These are phyloP conservation scores for Euleptes europaea DNA, from an alignment of 2,113 vertebrate species.

Conservation along the genomic window DNA sequence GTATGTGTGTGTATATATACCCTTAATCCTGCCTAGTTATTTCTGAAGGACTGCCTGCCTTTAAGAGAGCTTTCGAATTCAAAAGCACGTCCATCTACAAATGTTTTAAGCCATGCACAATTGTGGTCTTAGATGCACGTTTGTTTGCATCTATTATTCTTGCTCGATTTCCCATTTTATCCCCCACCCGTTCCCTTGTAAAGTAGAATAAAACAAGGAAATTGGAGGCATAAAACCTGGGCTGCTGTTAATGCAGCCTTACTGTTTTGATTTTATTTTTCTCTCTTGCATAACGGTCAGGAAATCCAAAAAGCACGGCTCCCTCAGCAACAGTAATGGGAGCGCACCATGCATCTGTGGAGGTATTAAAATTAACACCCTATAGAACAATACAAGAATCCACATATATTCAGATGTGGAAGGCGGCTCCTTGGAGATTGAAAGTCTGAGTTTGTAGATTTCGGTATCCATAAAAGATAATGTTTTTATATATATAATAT, in stretches of 20 bases:
- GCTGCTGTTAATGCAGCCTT: not conserved
- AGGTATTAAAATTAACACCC: slow-evolving; percentile 33
- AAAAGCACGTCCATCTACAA: not conserved
- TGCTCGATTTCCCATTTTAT: not conserved
- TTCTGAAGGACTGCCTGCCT: not conserved
- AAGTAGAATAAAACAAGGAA: not conserved
- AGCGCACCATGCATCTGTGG: slow-evolving; percentile 17
- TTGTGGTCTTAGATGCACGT: not conserved
- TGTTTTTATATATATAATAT: not conserved
- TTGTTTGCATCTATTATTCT: not conserved
- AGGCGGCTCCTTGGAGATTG: not conserved
- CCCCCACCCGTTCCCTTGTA: not conserved
- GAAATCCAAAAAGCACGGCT: slow-evolving; percentile 20
- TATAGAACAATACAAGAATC: slow-evolving; percentile 25
- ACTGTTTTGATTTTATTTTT: not conserved
- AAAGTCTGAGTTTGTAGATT: not conserved
- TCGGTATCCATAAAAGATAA: not conserved
- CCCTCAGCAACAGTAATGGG: slow-evolving; percentile 13
- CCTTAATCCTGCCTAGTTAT: not conserved
- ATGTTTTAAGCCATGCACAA: not conserved
- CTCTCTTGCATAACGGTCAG: slow-evolving; percentile 2
- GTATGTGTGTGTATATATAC: too few relatives aligned
- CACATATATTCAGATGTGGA: not conserved
- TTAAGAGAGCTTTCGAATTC: not conserved
- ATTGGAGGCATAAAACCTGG: not conserved